Evolutionary conservation across 1,140 invertebrate species (phyloP).

Genomic region (Saccostrea cuccullata): DNA sequence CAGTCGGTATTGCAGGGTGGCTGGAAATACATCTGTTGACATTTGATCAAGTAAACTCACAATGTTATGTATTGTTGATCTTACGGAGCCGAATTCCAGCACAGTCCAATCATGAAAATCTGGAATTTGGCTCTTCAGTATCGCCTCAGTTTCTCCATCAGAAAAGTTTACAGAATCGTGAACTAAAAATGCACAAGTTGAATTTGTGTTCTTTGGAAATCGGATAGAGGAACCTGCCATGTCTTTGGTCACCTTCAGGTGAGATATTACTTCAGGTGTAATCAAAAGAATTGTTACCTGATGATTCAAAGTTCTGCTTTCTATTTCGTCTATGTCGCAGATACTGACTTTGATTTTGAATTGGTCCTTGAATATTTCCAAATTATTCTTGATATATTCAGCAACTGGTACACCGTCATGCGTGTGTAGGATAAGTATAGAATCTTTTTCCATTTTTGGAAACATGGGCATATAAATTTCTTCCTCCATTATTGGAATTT

Average conservation of each 20-base stretch:
- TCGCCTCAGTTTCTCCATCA: not conserved
- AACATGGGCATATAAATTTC: not conserved
- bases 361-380: constrained; percentile 2
- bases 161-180: not conserved
- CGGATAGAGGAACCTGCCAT: not conserved
- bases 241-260: not conserved
- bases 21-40: not conserved
- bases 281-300: not conserved
- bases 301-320: not conserved
- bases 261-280: not conserved
- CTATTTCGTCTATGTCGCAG: not conserved
- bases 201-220: not conserved
- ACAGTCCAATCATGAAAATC: not conserved
- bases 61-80: not conserved
- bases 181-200: not conserved
- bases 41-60: not conserved
- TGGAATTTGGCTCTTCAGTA: not conserved
- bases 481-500: not conserved
- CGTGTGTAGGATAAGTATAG: constrained; percentile 16
- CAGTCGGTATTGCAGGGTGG: not conserved
- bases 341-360: not conserved
- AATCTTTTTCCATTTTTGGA: constrained; percentile 1
- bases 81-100: not conserved
- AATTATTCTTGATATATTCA: constrained; percentile 22
- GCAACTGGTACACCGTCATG: constrained; percentile 41